Evolutionary conservation across 2,888 invertebrate species (phyloP).

Genomic region (Gari tellinella): DNA sequence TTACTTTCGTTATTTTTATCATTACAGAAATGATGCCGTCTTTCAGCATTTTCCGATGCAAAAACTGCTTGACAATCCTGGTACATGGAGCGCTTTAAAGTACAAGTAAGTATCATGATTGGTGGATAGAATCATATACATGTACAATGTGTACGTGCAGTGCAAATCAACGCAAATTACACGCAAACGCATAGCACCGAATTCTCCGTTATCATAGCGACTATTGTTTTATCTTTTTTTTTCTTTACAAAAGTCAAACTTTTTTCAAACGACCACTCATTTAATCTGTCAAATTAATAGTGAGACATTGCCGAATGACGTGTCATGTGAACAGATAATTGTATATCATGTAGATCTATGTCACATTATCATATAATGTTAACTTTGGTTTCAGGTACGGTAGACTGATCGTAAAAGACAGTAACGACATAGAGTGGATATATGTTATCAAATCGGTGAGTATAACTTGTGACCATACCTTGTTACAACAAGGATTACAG

Average conservation of each 20-base stretch:
- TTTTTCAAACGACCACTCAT: background rate
- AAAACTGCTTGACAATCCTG: constrained; percentile 76
- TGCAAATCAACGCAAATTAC: background rate
- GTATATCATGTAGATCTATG: too few species aligned
- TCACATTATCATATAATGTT: too few species aligned
- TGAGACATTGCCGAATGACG: too few species aligned
- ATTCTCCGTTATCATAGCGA: background rate
- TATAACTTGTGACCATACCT: constrained; percentile 9
- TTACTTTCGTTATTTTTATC: too few species aligned
- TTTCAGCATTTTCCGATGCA: constrained; percentile 79
- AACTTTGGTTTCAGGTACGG: constrained; percentile 74
- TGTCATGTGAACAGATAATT: too few species aligned
- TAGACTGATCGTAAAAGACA: constrained; percentile 79
- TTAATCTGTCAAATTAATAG: too few species aligned
- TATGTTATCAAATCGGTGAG: constrained; percentile 81
- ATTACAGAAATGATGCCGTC: constrained; percentile 75
- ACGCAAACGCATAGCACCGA: background rate
- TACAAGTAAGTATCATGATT: constrained; percentile 70
- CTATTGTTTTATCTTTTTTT: background rate
- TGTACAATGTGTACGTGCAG: too few species aligned
- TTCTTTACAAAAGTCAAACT: background rate
- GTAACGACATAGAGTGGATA: constrained; percentile 81
- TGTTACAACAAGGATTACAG: too few species aligned
- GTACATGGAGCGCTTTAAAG: constrained; percentile 77
- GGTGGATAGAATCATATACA: background rate